Percentiles rank a stretch among this genome's conserved stretches.
Evolutionary conservation across 2,888 invertebrate genomes (phyloP).

Genomic region (Pammene aurita): DNA sequence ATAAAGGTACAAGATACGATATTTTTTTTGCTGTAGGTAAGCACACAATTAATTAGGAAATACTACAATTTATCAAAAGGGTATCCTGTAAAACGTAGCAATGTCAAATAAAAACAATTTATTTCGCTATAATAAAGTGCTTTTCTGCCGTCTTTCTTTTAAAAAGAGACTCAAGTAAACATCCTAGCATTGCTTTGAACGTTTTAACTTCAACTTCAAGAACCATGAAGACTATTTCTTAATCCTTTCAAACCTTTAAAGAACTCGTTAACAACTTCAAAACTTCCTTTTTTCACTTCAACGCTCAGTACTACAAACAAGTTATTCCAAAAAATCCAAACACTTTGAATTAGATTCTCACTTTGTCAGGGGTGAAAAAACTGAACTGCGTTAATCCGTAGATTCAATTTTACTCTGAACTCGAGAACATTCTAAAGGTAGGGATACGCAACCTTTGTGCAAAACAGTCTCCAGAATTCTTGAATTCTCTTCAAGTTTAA

Average conservation of each 20-base stretch:
- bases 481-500: constrained; percentile 59
- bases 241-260: constrained; percentile 20
- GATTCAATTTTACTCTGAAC: constrained; percentile 12
- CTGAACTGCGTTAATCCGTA: background rate
- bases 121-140: background rate
- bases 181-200: background rate
- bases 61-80: too few species aligned
- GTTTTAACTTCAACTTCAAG: constrained; percentile 13
- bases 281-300: constrained; percentile 20
- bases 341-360: constrained; percentile 10
- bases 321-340: constrained; percentile 19
- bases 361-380: background rate
- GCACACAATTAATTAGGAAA: too few species aligned
- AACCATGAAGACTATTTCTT: constrained; percentile 19
- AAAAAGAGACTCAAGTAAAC: background rate
- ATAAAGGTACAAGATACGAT: too few species aligned
- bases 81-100: background rate
- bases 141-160: background rate
- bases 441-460: constrained; percentile 10
- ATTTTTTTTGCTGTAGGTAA: too few species aligned
- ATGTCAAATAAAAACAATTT: background rate
- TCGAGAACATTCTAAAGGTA: background rate
- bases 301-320: constrained; percentile 5
- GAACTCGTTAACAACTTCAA: constrained; percentile 31
- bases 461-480: constrained; percentile 37